A percentile compares a stretch with the other conserved stretches of the same genome.
These are phyloP conservation scores for Coranthus polyacanthus DNA, from an alignment of 2,797 vertebrate species.

Conservation along the genomic window DNA sequence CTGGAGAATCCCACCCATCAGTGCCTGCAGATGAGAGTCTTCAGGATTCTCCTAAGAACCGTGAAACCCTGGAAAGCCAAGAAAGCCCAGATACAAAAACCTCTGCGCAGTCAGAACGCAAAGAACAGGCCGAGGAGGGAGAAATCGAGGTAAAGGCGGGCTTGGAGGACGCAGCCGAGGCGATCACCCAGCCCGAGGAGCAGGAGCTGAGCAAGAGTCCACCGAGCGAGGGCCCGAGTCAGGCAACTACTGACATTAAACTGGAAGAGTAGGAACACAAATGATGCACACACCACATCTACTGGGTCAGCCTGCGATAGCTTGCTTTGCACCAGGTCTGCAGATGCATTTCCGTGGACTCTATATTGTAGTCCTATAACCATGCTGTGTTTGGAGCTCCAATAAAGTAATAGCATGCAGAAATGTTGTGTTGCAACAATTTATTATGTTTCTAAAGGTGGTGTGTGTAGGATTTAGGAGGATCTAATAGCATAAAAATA, in stretches of 20 bases:
- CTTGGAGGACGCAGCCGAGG: slow-evolving; percentile 38
- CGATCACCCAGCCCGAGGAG: slow-evolving; percentile 44
- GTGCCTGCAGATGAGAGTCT: slow-evolving; percentile 37
- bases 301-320: slow-evolving; percentile 12
- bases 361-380: slow-evolving; percentile 3
- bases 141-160: slow-evolving; percentile 49
- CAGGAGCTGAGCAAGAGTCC: slow-evolving; percentile 34
- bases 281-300: slow-evolving; percentile 6
- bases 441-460: no score
- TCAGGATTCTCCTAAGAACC: slow-evolving; percentile 46
- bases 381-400: slow-evolving; percentile 50
- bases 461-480: no score
- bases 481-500: no score
- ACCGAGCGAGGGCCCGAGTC: slow-evolving; percentile 43
- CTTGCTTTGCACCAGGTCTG: slow-evolving; percentile 25
- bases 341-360: slow-evolving; percentile 13
- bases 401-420: slow-evolving; percentile 72
- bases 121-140: slow-evolving; percentile 38
- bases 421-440: slow-evolving; percentile 11
- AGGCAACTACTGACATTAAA: slow-evolving; percentile 52
- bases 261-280: slow-evolving; percentile 53
- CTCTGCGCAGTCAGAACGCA: slow-evolving; percentile 48
- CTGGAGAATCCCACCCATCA: slow-evolving; percentile 44
- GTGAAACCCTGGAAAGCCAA: slow-evolving; percentile 36
- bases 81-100: slow-evolving; percentile 47